Conservation (phyloP, 2,113 vertebrate genomes). For the Odontesthes bonariensis region DNA sequence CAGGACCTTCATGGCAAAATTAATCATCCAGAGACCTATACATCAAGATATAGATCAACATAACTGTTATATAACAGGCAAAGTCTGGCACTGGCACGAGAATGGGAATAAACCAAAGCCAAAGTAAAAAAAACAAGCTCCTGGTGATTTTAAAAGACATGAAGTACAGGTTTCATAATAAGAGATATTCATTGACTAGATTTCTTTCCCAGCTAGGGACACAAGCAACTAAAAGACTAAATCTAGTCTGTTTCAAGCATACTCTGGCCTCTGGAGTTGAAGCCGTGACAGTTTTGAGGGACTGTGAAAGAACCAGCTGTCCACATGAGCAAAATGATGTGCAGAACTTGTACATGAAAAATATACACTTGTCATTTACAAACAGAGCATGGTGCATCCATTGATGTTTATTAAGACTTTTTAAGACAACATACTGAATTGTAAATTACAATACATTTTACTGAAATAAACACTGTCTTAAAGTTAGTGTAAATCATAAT, state of each 20-base stretch:
- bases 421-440: neutral
- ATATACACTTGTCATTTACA: neutral
- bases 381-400: neutral
- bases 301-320: neutral
- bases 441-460: neutral
- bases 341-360: neutral
- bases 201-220: too few species aligned
- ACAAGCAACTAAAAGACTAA: too few species aligned
- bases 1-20: too few species aligned
- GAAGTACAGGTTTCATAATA: neutral
- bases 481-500: conserved; percentile 34
- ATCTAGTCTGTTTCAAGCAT: neutral
- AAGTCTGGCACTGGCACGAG: neutral
- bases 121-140: neutral
- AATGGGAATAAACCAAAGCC: neutral
- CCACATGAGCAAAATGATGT: neutral
- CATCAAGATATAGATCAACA: neutral
- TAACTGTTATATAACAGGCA: neutral
- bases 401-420: neutral
- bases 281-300: neutral
- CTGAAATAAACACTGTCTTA: neutral
- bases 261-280: neutral
- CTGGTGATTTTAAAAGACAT: neutral
- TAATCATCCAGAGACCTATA: too few species aligned
- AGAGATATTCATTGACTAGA: too few species aligned